Percentiles rank a stretch among this genome's conserved stretches.
These are phyloP conservation scores for Adelosebastes latens DNA, from an alignment of 2,797 vertebrate species.

Conservation along the genomic window DNA sequence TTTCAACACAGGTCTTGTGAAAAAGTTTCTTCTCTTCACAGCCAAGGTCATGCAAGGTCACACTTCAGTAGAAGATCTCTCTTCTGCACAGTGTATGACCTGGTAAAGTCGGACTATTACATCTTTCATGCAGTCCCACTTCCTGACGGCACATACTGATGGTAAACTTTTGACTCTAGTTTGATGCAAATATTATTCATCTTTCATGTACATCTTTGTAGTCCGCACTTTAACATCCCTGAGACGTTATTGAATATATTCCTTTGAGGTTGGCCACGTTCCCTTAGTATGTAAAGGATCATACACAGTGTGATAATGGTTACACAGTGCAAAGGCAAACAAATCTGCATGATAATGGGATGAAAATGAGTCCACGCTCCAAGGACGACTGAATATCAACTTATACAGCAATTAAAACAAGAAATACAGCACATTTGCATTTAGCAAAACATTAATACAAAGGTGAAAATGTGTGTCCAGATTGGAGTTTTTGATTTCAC, in stretches of 20 bases:
- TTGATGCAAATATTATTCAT: neutral
- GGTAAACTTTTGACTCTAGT: neutral
- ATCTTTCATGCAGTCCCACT: neutral
- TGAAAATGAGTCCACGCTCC: neutral
- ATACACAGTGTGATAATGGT: neutral
- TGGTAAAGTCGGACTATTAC: neutral
- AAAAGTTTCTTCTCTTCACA: neutral
- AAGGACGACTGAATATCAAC: neutral
- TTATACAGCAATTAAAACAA: neutral
- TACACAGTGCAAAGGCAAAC: neutral
- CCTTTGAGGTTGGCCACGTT: neutral
- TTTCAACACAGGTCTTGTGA: neutral
- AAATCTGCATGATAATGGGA: neutral
- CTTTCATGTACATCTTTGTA: neutral
- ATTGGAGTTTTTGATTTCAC: neutral
- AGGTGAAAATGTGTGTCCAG: neutral
- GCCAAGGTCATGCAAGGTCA: conserved; percentile 11
- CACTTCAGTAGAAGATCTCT: neutral
- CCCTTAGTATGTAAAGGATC: neutral
- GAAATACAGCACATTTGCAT: neutral
- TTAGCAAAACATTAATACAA: neutral
- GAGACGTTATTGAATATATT: neutral
- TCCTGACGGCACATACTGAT: neutral
- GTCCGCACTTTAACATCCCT: neutral
- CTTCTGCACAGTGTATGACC: neutral